Evolutionary conservation across 2,888 invertebrate species (phyloP).

Genomic region (Melinopterus prodromus): DNA sequence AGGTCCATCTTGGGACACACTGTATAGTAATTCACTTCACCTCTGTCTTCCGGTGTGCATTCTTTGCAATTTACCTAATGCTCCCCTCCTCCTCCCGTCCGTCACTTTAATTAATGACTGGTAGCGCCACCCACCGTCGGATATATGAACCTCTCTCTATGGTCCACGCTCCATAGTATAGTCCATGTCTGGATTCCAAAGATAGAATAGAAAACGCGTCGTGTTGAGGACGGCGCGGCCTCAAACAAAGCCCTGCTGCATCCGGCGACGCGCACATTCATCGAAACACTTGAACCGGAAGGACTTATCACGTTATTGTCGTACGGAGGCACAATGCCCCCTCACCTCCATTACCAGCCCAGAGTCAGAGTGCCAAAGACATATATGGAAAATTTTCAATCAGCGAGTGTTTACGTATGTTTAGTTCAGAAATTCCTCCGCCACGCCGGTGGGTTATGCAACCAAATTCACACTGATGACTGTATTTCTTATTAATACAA

Average conservation of each 20-base stretch:
- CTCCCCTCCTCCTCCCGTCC: neutral
- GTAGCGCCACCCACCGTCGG: neutral
- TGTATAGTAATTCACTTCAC: too few species aligned
- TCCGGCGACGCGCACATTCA: slow-evolving; percentile 49
- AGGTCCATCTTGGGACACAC: too few species aligned
- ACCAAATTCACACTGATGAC: too few species aligned
- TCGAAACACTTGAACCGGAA: slow-evolving; percentile 54
- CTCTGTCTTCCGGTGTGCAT: neutral
- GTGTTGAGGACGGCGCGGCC: slow-evolving; percentile 45
- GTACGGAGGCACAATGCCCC: neutral
- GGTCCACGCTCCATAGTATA: neutral
- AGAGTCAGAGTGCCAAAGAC: neutral
- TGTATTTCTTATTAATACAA: too few species aligned
- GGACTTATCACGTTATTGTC: slow-evolving; percentile 55
- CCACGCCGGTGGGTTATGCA: too few species aligned
- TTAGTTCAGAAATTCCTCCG: too few species aligned
- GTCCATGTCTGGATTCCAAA: slow-evolving; percentile 34
- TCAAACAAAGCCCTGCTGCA: slow-evolving; percentile 43
- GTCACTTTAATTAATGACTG: neutral
- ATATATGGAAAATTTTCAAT: too few species aligned
- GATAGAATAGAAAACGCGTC: slow-evolving; percentile 35
- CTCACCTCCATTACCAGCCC: neutral
- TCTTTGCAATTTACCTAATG: neutral
- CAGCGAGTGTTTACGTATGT: too few species aligned
- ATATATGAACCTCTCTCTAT: neutral